A percentile compares a stretch with the other conserved stretches of the same genome.
Evolutionary conservation across 2,113 vertebrate species (phyloP).

Genomic region (Sula dactylatra): DNA sequence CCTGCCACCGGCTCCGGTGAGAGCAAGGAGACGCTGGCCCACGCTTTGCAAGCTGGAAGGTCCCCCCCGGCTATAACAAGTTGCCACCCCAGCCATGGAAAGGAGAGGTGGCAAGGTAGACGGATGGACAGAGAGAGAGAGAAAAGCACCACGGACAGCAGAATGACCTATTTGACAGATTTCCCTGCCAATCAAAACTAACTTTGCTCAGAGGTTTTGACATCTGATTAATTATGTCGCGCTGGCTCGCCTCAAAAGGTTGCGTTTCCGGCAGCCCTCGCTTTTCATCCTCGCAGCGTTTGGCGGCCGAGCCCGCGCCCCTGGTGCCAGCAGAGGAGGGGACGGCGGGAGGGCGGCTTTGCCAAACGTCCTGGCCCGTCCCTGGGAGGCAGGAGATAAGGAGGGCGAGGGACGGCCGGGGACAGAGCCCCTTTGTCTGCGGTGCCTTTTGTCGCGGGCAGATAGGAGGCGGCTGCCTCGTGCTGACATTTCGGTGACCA

Average conservation of each 20-base stretch:
- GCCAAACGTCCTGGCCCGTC: neutral
- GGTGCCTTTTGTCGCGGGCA: conserved; percentile 43
- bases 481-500: conserved; percentile 74
- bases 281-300: conserved; percentile 9
- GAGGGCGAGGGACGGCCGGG: neutral
- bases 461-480: conserved; percentile 64
- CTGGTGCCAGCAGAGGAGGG: neutral
- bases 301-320: neutral
- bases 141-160: neutral
- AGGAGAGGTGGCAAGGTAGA: neutral
- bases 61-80: neutral
- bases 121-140: neutral
- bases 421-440: conserved; percentile 50
- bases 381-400: conserved; percentile 59
- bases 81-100: neutral
- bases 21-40: neutral
- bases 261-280: neutral
- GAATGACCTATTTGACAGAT: neutral
- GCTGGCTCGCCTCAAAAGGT: neutral
- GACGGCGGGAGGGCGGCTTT: neutral
- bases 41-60: neutral
- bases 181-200: neutral
- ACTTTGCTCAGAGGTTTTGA: conserved; percentile 32
- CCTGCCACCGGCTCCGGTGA: rapidly evolving
- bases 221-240: conserved; percentile 33